Base-by-base conservation (phyloP, 2,797 vertebrate species). In the Mionectes olivaceus region DNA sequence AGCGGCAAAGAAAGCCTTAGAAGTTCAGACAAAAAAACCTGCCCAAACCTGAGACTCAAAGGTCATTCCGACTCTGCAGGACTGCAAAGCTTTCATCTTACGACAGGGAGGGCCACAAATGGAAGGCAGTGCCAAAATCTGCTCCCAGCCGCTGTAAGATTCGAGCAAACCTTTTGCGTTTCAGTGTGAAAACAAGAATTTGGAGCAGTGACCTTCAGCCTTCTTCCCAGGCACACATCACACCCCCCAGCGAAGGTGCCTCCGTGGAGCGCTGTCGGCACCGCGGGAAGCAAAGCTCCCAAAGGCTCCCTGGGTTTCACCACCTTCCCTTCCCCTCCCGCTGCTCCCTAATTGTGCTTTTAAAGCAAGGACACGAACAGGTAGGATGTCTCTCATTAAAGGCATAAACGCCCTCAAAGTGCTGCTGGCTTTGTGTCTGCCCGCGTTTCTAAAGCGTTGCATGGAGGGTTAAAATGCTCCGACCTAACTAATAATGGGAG, bases 391-490 rank as follows among this genome's bases (percentile, higher is more conserved):
- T 75, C 78, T 95, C 39, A 79, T 78, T 73, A 84, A 85, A 56
- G n/a, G 12, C 53, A 52, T 33, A 74, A 84, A 59, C 24, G 33
- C 24, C 50, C 76, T 76, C 60, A 44, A 61, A 37, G 13, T 37
- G 50, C 83, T 59, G n/a, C 39, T 46, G 25, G 46, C 49, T 82
- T 94, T 60, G n/a, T 33, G 33, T 60, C 19, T 13, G 35, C 68
- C 30, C 50, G 16, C 27, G 60, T 64, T 81, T 73, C 33, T 32
- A 86, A 86, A 88, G 47, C 22, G 56, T 18, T 15, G 3, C 19
- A 24, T 5, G 50, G 89, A 93, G 80, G 77, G 84, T 96, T 96
- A 95, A 94, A 89, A 93, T 27, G 60, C 89, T 81, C 27, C 69
- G 49, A 85, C 43, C 64, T 82, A 63, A 52, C 59, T 70, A 70